phyloP scores from a whole-genome alignment of 2,888 invertebrate genomes.

The Pseudoips prasinana region DNA sequence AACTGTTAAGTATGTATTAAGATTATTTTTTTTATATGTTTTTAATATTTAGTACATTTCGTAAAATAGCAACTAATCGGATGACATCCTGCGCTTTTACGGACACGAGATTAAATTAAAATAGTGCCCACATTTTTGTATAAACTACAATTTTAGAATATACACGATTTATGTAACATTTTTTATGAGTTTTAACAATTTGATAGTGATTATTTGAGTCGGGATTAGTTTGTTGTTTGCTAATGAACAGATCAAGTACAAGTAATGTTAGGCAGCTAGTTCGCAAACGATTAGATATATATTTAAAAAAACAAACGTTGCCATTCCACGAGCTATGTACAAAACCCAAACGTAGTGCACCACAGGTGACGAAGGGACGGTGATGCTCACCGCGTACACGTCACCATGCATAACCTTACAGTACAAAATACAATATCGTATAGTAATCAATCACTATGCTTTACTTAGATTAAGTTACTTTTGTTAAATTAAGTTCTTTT shows the following conservation, averaged over 20 bases:
- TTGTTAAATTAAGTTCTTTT: conserved; percentile 50
- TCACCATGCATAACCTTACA: conserved; percentile 65
- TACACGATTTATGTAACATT: too few species aligned
- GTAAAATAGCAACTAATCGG: not conserved
- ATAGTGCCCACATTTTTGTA: too few species aligned
- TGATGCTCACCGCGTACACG: not conserved
- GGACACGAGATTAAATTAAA: conserved; percentile 25
- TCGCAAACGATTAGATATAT: conserved; percentile 30
- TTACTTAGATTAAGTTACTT: conserved; percentile 58
- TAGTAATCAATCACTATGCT: conserved; percentile 75
- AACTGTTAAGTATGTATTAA: conserved; percentile 29
- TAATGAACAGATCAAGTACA: conserved; percentile 45
- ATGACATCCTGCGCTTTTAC: conserved; percentile 30
- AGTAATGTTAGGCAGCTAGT: conserved; percentile 44
- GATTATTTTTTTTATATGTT: conserved; percentile 9
- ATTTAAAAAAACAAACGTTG: conserved; percentile 38
- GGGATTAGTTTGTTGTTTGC: too few species aligned
- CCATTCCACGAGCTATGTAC: conserved; percentile 46
- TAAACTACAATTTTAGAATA: too few species aligned
- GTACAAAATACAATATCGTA: conserved; percentile 76
- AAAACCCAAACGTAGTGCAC: conserved; percentile 20
- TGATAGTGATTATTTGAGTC: too few species aligned
- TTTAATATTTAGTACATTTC: not conserved
- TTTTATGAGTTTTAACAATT: too few species aligned
- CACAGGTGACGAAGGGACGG: conserved; percentile 8